Percentiles rank a stretch among this genome's conserved stretches.
phyloP scores from a whole-genome alignment of 2,113 vertebrate genomes.

The Apodemus sylvaticus region DNA sequence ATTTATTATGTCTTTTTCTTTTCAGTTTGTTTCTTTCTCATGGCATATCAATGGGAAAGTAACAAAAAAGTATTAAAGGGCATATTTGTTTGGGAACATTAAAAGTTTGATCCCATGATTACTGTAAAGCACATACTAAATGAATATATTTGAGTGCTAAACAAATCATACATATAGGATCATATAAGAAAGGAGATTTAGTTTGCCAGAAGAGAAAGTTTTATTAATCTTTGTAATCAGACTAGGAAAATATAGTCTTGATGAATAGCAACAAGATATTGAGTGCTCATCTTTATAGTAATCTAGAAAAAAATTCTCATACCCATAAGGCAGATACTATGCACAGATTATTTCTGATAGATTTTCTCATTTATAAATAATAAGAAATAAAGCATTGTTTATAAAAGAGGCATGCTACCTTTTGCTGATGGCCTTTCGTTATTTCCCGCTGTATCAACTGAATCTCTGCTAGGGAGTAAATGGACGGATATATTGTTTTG shows the following conservation, averaged over 20 bases:
- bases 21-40: slow-evolving; percentile 50
- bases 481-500: not conserved
- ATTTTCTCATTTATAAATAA: slow-evolving; percentile 26
- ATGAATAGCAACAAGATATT: slow-evolving; percentile 25
- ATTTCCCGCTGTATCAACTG: not conserved
- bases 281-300: not conserved
- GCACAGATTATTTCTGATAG: not conserved
- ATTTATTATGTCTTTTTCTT: slow-evolving; percentile 63
- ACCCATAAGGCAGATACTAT: not conserved
- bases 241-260: slow-evolving; percentile 47
- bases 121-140: not conserved
- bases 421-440: not conserved
- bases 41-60: slow-evolving; percentile 40
- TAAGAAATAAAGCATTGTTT: not conserved
- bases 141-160: slow-evolving; percentile 56
- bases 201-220: not conserved
- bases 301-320: not conserved
- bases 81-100: slow-evolving; percentile 58
- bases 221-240: slow-evolving; percentile 10
- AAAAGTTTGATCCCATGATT: slow-evolving; percentile 51
- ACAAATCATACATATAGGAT: slow-evolving; percentile 15
- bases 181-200: slow-evolving; percentile 60
- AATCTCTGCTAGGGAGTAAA: not conserved
- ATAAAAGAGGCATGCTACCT: not conserved
- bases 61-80: slow-evolving; percentile 23